Evolutionary conservation across 30 jellyfish, hydroid and myxozoan species (phyloP), one percentile per base, ranked within the genome.

Genomic region (Hydractinia echinata): DNA sequence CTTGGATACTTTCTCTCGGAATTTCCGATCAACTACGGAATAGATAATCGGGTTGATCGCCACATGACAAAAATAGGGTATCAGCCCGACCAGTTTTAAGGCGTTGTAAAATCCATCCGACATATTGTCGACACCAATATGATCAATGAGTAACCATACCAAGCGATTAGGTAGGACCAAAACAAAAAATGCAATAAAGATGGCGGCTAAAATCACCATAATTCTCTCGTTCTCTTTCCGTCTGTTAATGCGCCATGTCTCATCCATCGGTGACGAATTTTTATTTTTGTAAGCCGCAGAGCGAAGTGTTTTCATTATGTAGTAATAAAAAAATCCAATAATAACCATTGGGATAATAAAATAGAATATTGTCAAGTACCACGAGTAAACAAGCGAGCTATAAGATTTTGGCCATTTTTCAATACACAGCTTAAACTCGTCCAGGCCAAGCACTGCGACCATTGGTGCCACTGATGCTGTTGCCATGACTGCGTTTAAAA

Each of bases 121-220:
- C 7, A 64, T 13, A 7, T 64, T 13, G 19, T 64, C 18, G 19
- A 64, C 39, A 4, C 18, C 39, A 13, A 64, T 64, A 64, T 64
- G 74, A 13, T 64, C 74, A 9, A 64, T 51, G 7, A 64, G 19
- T 44, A 64, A 44, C 74, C 74, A 64, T 13, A 64, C 18, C 39
- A 64, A 64, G 4, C 74, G 74, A 64, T 64, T 64, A n/a, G 74
- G 74, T 7, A 64, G 39, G 19, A 64, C 74, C 19, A 64, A 51
- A 64, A 64, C 74, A 51, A 44, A 64, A 13, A 64, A 64, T 7
- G 74, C 74, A 64, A 64, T 4, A 7, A 64, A 13, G 39, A 64
- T 64, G 19, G 74, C 74, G 51, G 8, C 74, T 51, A 64, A 64
- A n/a, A 64, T 64, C 2, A n/a, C 39, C 74, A 64, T 64, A 6